A percentile compares a stretch with the other conserved stretches of the same genome.
Evolutionary conservation across 2,113 vertebrate species (phyloP).

Genomic region (Plecotus auritus): DNA sequence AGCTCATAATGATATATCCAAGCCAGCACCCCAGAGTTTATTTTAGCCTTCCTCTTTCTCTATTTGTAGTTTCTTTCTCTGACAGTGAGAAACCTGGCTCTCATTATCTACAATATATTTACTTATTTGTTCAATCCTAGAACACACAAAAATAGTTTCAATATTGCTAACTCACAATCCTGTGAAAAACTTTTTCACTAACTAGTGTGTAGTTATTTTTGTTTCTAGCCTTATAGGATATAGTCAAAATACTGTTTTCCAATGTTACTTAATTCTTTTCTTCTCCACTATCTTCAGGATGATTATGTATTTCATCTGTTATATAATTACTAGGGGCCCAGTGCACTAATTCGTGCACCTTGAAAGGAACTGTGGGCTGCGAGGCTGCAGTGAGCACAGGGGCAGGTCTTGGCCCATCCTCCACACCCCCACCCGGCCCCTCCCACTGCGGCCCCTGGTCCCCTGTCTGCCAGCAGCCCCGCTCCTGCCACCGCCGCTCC

Average conservation of each 20-base stretch:
- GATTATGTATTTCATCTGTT: background rate
- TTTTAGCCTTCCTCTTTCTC: background rate
- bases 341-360: too few relatives aligned
- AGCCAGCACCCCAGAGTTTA: background rate
- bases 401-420: too few relatives aligned
- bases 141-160: slow-evolving; percentile 27
- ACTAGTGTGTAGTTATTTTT: background rate
- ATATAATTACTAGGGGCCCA: background rate
- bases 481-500: too few relatives aligned
- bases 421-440: too few relatives aligned
- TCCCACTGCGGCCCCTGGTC: too few relatives aligned
- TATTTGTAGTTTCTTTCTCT: slow-evolving; percentile 28
- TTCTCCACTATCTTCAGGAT: background rate
- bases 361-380: too few relatives aligned
- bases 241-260: background rate
- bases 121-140: slow-evolving; percentile 19
- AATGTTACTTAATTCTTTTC: slow-evolving; percentile 16
- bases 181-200: slow-evolving; percentile 5
- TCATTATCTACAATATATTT: background rate
- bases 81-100: background rate
- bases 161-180: background rate
- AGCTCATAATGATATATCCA: background rate
- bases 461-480: too few relatives aligned
- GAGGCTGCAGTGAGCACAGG: too few relatives aligned
- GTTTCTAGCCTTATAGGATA: background rate